phyloP scores from a whole-genome alignment of 1,140 invertebrate species.

The Leptinotarsa undecemlineata region DNA sequence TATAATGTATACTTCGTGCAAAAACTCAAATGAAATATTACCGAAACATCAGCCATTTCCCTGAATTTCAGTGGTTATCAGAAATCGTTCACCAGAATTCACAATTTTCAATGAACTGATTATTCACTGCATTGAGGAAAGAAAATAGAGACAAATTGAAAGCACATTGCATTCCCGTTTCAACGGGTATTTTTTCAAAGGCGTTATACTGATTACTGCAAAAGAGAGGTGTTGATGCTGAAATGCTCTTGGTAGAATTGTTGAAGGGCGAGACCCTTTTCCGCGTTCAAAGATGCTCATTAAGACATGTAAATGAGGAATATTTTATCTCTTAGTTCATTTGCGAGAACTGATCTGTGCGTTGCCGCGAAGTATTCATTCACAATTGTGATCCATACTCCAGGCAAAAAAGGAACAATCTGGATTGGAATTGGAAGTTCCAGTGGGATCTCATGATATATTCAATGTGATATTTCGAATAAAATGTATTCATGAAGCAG shows the following conservation, averaged over 20 bases:
- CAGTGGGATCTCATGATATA: too few species aligned
- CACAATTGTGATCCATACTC: background rate
- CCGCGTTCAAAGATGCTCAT: constrained; percentile 15
- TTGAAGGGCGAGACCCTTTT: background rate
- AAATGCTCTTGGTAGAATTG: background rate
- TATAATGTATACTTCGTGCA: too few species aligned
- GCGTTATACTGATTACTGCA: background rate
- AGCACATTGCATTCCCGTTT: background rate
- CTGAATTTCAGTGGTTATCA: too few species aligned
- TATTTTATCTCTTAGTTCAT: constrained; percentile 11
- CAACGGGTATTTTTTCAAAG: constrained; percentile 2
- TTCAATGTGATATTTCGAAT: too few species aligned
- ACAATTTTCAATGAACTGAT: background rate
- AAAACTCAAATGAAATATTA: too few species aligned
- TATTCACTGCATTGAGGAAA: background rate
- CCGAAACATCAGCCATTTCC: too few species aligned
- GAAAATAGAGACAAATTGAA: constrained; percentile 6
- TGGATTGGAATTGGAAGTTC: too few species aligned
- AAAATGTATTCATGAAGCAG: too few species aligned
- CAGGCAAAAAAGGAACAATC: too few species aligned
- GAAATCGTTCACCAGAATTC: too few species aligned
- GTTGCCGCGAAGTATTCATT: constrained; percentile 5
- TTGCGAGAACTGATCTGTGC: constrained; percentile 1
- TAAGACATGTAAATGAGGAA: constrained; percentile 18
- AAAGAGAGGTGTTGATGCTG: background rate